A percentile compares a stretch with the other conserved stretches of the same genome.
Evolutionary conservation across 1,140 invertebrate species (phyloP).

Genomic region (Drosophila quadrilineata): DNA sequence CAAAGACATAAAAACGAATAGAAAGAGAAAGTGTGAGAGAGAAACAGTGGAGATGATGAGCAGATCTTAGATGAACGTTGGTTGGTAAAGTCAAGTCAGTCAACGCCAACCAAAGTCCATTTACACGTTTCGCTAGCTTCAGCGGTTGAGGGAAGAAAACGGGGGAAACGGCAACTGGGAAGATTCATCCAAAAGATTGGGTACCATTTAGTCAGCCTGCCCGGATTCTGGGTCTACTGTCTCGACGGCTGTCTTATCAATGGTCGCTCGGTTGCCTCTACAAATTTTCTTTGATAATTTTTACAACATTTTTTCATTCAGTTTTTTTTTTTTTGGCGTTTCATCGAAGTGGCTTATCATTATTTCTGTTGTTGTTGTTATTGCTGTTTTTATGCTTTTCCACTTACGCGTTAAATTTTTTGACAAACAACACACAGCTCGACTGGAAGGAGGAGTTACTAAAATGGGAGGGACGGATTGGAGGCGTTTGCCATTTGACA

Average conservation of each 20-base stretch:
- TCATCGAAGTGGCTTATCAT: conserved; percentile 28
- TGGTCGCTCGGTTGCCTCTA: conserved; percentile 48
- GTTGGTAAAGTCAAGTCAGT: conserved; percentile 35
- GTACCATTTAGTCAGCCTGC: too few species aligned
- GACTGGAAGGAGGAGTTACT: neutral
- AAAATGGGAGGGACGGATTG: neutral
- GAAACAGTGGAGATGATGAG: too few species aligned
- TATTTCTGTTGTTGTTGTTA: too few species aligned
- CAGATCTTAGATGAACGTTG: too few species aligned
- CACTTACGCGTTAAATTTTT: conserved; percentile 63
- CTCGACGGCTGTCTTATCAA: conserved; percentile 48
- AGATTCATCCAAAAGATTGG: conserved; percentile 9
- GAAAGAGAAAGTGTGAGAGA: too few species aligned
- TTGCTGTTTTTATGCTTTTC: conserved; percentile 59
- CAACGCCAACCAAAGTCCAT: conserved; percentile 62
- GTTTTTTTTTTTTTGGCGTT: conserved; percentile 8
- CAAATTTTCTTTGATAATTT: conserved; percentile 72
- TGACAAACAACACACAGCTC: conserved; percentile 53
- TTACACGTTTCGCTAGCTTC: conserved; percentile 60
- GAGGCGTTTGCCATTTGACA: conserved; percentile 53
- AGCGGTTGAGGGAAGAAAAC: neutral
- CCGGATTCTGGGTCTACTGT: neutral
- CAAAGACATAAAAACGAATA: neutral
- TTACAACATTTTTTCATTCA: conserved; percentile 27
- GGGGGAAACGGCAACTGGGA: neutral